A percentile compares a stretch with the other conserved stretches of the same genome.
phyloP scores from a whole-genome alignment of 1,140 invertebrate genomes.

The Heliconius eleuchia region DNA sequence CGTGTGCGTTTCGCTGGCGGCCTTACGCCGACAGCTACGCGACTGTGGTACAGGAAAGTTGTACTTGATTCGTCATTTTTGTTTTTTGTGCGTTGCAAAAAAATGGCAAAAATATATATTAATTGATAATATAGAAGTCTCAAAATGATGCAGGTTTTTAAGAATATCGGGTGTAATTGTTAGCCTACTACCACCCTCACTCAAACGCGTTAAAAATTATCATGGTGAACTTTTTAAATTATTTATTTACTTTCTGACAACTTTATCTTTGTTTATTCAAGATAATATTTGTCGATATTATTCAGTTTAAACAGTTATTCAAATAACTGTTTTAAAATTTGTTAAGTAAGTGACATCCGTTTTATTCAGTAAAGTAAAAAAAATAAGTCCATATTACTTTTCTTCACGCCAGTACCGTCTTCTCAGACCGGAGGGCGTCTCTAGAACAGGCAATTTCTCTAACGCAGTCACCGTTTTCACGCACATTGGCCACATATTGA shows the following conservation, averaged over 20 bases:
- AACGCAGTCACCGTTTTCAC: neutral
- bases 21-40: neutral
- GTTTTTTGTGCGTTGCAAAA: neutral
- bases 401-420: neutral
- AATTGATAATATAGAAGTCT: too few relatives aligned
- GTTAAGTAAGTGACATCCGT: too few relatives aligned
- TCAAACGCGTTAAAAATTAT: too few relatives aligned
- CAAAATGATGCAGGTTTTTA: too few relatives aligned
- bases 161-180: too few relatives aligned
- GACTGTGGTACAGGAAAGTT: neutral
- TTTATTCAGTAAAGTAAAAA: neutral
- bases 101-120: neutral
- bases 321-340: too few relatives aligned
- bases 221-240: too few relatives aligned
- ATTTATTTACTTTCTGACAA: too few relatives aligned
- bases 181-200: too few relatives aligned
- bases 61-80: neutral
- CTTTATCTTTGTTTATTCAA: too few relatives aligned
- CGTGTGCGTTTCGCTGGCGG: conserved; percentile 17
- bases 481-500: neutral
- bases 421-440: conserved; percentile 2
- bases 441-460: neutral
- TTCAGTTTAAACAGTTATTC: too few relatives aligned
- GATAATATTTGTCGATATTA: too few relatives aligned
- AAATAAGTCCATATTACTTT: neutral